Evolutionary conservation across 2,888 invertebrate species (phyloP).

Genomic region (Hyalella azteca): DNA sequence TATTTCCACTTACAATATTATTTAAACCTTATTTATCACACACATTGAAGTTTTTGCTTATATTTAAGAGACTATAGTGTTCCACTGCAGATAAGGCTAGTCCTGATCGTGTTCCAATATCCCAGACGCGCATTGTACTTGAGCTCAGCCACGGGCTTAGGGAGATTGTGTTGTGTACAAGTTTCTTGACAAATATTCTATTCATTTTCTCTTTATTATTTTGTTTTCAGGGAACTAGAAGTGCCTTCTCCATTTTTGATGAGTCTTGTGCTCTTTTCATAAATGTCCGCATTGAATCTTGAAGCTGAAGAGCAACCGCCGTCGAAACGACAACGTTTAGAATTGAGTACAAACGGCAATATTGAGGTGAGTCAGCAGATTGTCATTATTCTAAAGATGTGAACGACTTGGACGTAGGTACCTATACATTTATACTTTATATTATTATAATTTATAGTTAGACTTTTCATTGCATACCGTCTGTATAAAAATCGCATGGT

Average conservation of each 20-base stretch:
- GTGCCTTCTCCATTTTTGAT: conserved; percentile 13
- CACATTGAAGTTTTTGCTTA: no score
- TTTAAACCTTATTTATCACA: no score
- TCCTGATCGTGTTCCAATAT: background rate
- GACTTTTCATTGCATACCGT: background rate
- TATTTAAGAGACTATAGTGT: no score
- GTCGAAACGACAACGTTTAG: conserved; percentile 37
- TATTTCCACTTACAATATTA: no score
- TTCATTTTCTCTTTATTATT: background rate
- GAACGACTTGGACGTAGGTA: background rate
- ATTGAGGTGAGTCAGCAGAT: background rate
- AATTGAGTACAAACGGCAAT: conserved; percentile 37
- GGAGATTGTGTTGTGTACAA: background rate
- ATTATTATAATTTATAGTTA: background rate
- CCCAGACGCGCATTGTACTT: background rate
- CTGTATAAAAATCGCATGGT: background rate
- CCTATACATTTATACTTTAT: background rate
- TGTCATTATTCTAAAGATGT: background rate
- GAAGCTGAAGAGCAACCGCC: conserved; percentile 25
- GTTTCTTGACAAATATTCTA: background rate
- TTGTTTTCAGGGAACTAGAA: conserved; percentile 4
- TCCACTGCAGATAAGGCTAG: no score
- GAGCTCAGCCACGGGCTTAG: background rate
- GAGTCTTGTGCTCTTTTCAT: conserved; percentile 18
- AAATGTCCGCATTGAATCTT: conserved; percentile 35